phyloP scores from a whole-genome alignment of 2,797 vertebrate species.

The Monodelphis domestica region DNA sequence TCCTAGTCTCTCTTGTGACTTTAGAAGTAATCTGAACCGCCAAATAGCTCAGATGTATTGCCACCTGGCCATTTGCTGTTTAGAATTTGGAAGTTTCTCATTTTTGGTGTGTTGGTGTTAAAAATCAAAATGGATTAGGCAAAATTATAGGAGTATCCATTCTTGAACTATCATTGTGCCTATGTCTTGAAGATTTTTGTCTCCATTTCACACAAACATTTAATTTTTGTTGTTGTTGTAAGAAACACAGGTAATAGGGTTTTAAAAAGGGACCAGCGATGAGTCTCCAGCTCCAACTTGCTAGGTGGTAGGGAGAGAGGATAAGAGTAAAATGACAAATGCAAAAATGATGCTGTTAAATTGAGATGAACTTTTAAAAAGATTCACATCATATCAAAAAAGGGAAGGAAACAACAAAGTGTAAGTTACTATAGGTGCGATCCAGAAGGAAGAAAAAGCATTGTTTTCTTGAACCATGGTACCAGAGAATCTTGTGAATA shows the following conservation, averaged over 20 bases:
- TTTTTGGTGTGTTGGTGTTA: neutral
- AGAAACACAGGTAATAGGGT: neutral
- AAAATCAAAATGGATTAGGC: neutral
- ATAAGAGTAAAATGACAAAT: neutral
- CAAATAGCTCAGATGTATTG: neutral
- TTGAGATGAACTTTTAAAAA: slow-evolving; percentile 10
- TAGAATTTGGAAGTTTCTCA: neutral
- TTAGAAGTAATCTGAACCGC: neutral
- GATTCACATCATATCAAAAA: neutral
- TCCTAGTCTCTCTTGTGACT: neutral
- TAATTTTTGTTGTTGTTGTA: neutral
- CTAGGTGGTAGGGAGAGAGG: neutral
- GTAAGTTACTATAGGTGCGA: neutral
- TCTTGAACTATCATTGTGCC: neutral
- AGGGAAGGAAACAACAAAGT: neutral
- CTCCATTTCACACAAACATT: neutral
- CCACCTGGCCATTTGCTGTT: neutral
- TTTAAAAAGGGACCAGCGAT: neutral
- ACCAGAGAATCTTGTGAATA: slow-evolving; percentile 27
- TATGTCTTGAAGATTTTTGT: neutral
- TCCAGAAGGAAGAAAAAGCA: slow-evolving; percentile 1
- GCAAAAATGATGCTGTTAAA: neutral
- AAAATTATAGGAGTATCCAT: neutral
- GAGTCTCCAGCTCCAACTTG: neutral
- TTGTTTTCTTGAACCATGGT: neutral